Evolutionary conservation across 2,113 vertebrate species (phyloP).

Genomic region (Peucedramus taeniatus): DNA sequence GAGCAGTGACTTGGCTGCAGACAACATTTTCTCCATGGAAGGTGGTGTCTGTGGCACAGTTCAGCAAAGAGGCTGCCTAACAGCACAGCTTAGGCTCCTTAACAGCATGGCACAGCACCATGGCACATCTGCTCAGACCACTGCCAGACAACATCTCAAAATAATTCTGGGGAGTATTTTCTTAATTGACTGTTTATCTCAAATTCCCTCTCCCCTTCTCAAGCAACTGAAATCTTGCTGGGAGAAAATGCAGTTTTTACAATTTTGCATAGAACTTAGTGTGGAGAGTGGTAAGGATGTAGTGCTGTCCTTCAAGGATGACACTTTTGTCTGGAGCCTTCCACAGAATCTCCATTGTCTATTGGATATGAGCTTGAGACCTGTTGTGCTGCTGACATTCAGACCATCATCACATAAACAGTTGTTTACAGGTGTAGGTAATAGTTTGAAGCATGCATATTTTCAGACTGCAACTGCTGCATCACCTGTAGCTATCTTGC

Average conservation of each 20-base stretch:
- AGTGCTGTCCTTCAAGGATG: not conserved
- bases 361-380: fast-evolving
- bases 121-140: not conserved
- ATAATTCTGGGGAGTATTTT: not conserved
- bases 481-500: not conserved
- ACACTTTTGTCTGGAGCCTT: not conserved
- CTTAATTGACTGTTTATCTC: not conserved
- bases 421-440: not conserved
- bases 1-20: not conserved
- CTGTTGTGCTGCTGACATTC: not conserved
- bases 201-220: not conserved
- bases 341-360: not conserved
- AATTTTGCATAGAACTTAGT: not conserved
- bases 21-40: not conserved
- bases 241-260: not conserved
- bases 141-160: not conserved
- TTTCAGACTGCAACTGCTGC: not conserved
- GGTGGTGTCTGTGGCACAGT: not conserved
- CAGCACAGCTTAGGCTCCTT: not conserved
- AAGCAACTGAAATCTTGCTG: not conserved
- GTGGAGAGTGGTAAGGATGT: not conserved
- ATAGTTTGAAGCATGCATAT: not conserved
- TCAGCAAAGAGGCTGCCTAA: not conserved
- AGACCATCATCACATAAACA: not conserved
- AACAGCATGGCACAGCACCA: not conserved